Base-by-base conservation (phyloP, 64 coral and sea anemone genomes). In the Acropora tenuis region DNA sequence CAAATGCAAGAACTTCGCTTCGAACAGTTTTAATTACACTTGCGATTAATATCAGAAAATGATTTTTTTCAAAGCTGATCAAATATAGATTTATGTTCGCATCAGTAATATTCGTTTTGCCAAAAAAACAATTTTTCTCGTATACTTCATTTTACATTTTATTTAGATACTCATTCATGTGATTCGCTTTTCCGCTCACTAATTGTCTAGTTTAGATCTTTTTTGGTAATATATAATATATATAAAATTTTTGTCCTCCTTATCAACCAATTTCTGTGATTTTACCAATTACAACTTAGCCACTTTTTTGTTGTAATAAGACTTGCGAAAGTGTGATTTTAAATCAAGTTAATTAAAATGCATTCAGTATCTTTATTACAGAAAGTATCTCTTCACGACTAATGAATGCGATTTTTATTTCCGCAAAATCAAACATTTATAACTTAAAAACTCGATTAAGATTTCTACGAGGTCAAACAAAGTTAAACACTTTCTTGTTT, bases 341-440 rank as follows among this genome's bases (percentile, higher is more conserved):
- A 17, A 48, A 69, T 72, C n/a, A 20, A 67, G 17, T 72, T 85
- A 50, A 85, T 85, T 72, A 85, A 43, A 48, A 30, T 48, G 46
- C 15, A 41, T 17, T 68, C 13, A 4, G 58, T 43, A 47, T 41
- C 44, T 43, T 84, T 67, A 10, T 55, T 55, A 7, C 10, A 55
- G 48, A 84, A 47, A 84, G 61, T 43, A 16, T 43, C 4, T 63
- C 82, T 85, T 85, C 30, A 71, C 66, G 82, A 49, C 63, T 85
- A 71, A 17, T 85, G 72, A 85, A 85, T 85, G 47, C 82, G 50
- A 85, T 85, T 85, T 85, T 85, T 61, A 85, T 85, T 85, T 85
- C 60, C 9, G 9, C 12, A 16, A 84, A 84, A 68, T 68, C 59
- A 84, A 84, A 67, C 60, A 85, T 85, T 85, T 48, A 48, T 46